These are phyloP conservation scores for Cephus pygmeus DNA, from an alignment of 2,888 invertebrate species.

Conservation along the genomic window DNA sequence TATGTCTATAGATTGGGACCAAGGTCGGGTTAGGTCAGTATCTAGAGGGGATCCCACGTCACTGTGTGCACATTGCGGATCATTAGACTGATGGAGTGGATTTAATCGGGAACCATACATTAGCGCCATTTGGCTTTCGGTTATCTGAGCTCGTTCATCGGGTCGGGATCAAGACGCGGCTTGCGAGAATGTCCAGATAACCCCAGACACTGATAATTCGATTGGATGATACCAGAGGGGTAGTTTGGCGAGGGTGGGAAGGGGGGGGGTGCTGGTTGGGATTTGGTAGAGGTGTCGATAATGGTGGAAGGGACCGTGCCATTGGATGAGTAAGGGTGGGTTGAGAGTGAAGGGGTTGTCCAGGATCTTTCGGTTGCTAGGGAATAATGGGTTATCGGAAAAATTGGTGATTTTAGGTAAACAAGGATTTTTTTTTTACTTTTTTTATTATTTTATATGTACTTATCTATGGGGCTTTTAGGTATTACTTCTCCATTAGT, in stretches of 20 bases:
- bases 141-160: neutral
- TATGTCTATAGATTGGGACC: neutral
- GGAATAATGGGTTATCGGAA: neutral
- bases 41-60: neutral
- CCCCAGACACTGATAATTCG: neutral
- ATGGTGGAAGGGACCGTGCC: neutral
- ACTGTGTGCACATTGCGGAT: conserved; percentile 20
- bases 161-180: neutral
- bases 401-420: neutral
- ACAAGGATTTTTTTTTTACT: neutral
- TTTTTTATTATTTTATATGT: neutral
- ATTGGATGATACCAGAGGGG: neutral
- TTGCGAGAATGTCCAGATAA: neutral
- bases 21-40: neutral
- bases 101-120: conserved; percentile 19
- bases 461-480: neutral
- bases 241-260: too few relatives aligned
- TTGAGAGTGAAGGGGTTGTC: neutral
- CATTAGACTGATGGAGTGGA: conserved; percentile 22
- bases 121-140: neutral
- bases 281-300: neutral
- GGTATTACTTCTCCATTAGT: conserved; percentile 17
- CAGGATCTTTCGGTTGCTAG: neutral
- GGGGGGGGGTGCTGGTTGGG: neutral
- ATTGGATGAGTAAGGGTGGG: neutral